phyloP scores from a whole-genome alignment of 2,113 vertebrate genomes.

The Thamnaconus septentrionalis region DNA sequence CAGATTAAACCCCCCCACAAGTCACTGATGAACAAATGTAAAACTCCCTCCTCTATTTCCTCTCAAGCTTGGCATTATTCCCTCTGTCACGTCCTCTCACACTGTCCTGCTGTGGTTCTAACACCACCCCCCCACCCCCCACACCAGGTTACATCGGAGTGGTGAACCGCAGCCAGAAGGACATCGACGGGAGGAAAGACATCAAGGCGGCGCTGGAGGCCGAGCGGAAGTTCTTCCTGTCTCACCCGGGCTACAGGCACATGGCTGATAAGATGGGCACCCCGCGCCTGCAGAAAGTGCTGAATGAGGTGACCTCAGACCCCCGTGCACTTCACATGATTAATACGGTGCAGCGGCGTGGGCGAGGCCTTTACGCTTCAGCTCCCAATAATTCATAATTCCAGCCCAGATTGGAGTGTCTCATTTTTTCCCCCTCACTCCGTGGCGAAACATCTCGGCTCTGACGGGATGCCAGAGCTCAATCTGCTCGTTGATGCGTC shows the following conservation, averaged over 20 bases:
- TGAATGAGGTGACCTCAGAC: slow-evolving; percentile 76
- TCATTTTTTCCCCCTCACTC: slow-evolving; percentile 2
- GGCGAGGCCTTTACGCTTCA: slow-evolving; percentile 8
- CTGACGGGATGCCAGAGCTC: background rate
- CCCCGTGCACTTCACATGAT: slow-evolving; percentile 53
- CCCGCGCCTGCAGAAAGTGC: slow-evolving; percentile 80
- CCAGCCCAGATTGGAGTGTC: background rate
- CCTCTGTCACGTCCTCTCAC: no score
- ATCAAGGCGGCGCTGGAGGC: slow-evolving; percentile 83
- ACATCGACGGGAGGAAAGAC: slow-evolving; percentile 87
- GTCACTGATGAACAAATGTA: no score
- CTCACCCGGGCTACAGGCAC: slow-evolving; percentile 80
- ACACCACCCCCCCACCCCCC: background rate
- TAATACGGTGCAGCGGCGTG: slow-evolving; percentile 21
- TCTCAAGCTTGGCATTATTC: background rate
- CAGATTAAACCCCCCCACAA: no score
- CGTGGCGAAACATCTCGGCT: background rate
- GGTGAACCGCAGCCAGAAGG: slow-evolving; percentile 89
- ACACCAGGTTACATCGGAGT: slow-evolving; percentile 83
- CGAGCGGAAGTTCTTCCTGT: slow-evolving; percentile 83
- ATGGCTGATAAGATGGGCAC: slow-evolving; percentile 86
- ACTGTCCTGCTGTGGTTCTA: no score
- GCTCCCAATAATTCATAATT: slow-evolving; percentile 23
- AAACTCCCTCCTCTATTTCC: background rate
- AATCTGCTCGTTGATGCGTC: background rate